Conservation (phyloP, 2,113 vertebrate species). For the Turdus rufiventris region DNA sequence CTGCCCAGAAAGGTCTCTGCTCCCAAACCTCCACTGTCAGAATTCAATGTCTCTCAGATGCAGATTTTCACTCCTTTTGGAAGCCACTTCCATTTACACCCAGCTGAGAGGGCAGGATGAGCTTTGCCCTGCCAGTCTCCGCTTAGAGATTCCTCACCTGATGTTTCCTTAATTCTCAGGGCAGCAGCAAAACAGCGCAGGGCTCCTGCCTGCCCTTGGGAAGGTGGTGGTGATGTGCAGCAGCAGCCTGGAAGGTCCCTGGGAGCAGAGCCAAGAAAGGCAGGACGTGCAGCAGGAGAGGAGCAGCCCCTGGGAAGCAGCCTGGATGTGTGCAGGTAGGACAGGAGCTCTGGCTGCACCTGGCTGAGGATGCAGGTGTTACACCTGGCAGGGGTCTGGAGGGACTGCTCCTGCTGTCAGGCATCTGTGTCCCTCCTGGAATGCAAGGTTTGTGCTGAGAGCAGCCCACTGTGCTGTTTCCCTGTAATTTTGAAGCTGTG, state of each 20-base stretch:
- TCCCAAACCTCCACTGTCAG: neutral
- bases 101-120: neutral
- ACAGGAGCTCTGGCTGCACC: neutral
- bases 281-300: neutral
- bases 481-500: accelerated
- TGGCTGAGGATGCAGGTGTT: neutral
- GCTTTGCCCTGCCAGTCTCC: neutral
- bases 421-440: neutral
- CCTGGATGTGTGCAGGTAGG: neutral
- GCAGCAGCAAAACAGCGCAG: neutral
- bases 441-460: neutral
- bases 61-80: neutral
- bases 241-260: neutral
- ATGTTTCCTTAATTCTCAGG: neutral
- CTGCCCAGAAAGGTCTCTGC: neutral
- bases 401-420: neutral
- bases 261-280: neutral
- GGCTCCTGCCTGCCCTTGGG: neutral
- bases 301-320: neutral
- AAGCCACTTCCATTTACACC: neutral
- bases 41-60: neutral
- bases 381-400: neutral
- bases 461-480: neutral
- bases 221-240: neutral
- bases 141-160: neutral